Conservation (phyloP, 2,888 invertebrate genomes). For the Apotomis capreana region DNA sequence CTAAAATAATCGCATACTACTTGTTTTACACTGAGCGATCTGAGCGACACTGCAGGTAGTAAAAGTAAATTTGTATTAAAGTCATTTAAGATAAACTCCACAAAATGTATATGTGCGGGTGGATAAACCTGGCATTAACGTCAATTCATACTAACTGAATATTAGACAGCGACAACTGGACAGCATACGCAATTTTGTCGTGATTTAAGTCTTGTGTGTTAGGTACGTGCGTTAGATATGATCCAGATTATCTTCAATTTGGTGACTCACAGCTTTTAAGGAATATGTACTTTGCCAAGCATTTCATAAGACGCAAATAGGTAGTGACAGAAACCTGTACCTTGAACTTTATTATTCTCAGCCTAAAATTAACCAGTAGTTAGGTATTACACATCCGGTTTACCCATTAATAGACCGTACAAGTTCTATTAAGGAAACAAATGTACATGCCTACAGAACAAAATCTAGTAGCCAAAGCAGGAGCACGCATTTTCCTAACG, state of each 20-base stretch:
- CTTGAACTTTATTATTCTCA: too few relatives aligned
- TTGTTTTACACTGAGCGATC: not conserved
- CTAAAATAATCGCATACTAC: not conserved
- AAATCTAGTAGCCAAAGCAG: too few relatives aligned
- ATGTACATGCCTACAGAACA: too few relatives aligned
- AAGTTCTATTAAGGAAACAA: too few relatives aligned
- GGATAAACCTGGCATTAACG: slow-evolving; percentile 7
- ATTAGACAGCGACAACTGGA: not conserved
- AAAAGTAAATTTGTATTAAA: not conserved
- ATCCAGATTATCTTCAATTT: slow-evolving; percentile 9
- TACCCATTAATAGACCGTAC: too few relatives aligned
- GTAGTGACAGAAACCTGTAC: too few relatives aligned
- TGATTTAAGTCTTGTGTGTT: slow-evolving; percentile 17
- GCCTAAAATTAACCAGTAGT: too few relatives aligned
- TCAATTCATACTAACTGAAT: not conserved
- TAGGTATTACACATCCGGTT: too few relatives aligned
- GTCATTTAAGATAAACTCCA: not conserved
- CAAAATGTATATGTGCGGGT: slow-evolving; percentile 14
- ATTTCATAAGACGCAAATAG: too few relatives aligned
- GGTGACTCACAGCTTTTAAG: too few relatives aligned
- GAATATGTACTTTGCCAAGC: too few relatives aligned
- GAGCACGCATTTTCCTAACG: too few relatives aligned
- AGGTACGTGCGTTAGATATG: slow-evolving; percentile 3
- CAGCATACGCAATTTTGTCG: slow-evolving; percentile 12
- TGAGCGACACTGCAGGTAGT: not conserved